Base-by-base conservation (phyloP, 2,113 vertebrate genomes). In the Campylomormyrus tamandua region DNA sequence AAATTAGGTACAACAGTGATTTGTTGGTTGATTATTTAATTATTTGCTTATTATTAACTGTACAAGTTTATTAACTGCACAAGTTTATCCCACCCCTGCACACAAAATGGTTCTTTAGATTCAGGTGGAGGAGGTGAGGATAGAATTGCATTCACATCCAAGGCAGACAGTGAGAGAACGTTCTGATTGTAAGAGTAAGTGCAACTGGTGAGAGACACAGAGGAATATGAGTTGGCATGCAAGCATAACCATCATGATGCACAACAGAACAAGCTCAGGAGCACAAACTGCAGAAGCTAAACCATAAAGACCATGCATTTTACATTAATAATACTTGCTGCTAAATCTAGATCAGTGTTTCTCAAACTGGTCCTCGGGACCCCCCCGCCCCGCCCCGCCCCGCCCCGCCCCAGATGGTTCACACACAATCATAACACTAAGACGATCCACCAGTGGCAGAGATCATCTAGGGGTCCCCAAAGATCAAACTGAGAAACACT, bases 241-340 rank as follows among this genome's bases (percentile, higher is more conserved):
- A 92, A 90, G 94, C 95, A 94, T 91, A 95, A 94, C 94, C 94
- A 94, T 93, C 93, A 92, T 90, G 94, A 95, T 95, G 96, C 93
- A 85, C 94, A 35, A 90, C 95, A 95, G 90, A 48, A 90, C 90
- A 31, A 62, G 93, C 50, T 90, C 92, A 93, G 94, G 95, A 96
- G 95, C 95, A 95, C 94, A 92, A 94, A 94, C 95, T 95, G 93
- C 92, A 91, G 89, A 90, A 91, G 90, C 89, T 90, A 89, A 87
- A 39, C 2, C 52, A 35, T 83, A 66, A 89, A 17, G 48, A 77
- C 31, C 52, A 86, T 49, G 35, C 5, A n/a, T 35, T 13, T n/a
- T n/a, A 62, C 0, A 35, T n/a, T 10, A 42, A 39, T 62, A 42
- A 45, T 88, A 62, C 35, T 87, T 27, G 45, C 74, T 27, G 45